Percentiles rank a stretch among this genome's conserved stretches.
These are phyloP conservation scores for Zaprionus nigranus DNA, from an alignment of 1,140 invertebrate genomes.

Conservation along the genomic window DNA sequence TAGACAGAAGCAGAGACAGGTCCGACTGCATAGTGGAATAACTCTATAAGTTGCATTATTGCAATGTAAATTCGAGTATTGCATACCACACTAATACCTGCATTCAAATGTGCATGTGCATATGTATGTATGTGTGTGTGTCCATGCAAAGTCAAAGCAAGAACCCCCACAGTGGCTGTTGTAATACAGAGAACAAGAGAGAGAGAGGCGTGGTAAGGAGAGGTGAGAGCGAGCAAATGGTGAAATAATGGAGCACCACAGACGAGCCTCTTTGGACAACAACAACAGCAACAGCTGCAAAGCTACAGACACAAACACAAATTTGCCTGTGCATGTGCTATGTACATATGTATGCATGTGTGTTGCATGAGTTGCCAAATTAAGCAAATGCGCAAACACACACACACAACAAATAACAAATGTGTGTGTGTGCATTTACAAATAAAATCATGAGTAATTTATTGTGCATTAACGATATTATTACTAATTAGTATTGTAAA, in stretches of 20 bases:
- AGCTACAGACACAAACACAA: neutral
- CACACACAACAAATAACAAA: constrained; percentile 12
- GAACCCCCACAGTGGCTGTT: neutral
- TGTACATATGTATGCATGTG: constrained; percentile 2
- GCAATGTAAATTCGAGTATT: neutral
- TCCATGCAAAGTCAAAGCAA: constrained; percentile 6
- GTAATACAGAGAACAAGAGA: neutral
- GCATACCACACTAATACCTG: neutral
- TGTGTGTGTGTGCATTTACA: neutral
- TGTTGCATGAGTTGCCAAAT: constrained; percentile 6
- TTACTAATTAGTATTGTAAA: constrained; percentile 14
- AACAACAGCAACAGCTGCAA: constrained; percentile 12
- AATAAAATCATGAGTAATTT: neutral
- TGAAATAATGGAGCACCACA: constrained; percentile 21
- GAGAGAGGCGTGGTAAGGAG: neutral
- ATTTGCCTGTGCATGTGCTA: constrained; percentile 3
- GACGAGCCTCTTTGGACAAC: constrained; percentile 35
- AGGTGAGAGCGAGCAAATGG: constrained; percentile 10
- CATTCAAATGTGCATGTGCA: neutral
- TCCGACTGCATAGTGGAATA: constrained; percentile 12
- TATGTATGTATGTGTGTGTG: constrained; percentile 3
- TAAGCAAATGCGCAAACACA: constrained; percentile 5
- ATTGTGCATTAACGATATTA: constrained; percentile 17
- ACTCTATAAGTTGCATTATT: constrained; percentile 16
- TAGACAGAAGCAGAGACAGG: neutral